phyloP scores from a whole-genome alignment of 2,797 vertebrate genomes.

The Lagorchestes hirsutus region DNA sequence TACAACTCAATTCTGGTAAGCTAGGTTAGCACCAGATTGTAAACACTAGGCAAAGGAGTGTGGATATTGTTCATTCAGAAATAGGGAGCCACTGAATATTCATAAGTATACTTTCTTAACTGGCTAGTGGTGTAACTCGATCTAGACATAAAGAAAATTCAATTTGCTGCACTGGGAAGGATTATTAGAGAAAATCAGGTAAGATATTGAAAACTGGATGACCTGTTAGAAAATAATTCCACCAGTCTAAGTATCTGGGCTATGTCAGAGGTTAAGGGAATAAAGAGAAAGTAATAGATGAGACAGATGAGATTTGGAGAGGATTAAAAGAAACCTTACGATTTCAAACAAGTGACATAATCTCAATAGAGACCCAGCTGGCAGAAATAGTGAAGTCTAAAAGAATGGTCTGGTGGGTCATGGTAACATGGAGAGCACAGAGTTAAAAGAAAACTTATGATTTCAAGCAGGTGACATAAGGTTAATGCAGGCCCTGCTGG shows the following conservation, averaged over 20 bases:
- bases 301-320: not conserved
- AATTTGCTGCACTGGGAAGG: not conserved
- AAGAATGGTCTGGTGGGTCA: not conserved
- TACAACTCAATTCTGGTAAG: not conserved
- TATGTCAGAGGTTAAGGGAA: not conserved
- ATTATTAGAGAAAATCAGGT: not conserved
- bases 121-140: not conserved
- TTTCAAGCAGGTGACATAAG: not conserved
- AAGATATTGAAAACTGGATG: not conserved
- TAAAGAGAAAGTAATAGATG: not conserved
- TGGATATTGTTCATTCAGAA: not conserved
- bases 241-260: not conserved
- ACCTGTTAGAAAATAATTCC: not conserved
- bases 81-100: not conserved
- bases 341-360: not conserved
- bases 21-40: not conserved
- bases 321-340: not conserved
- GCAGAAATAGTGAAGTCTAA: not conserved
- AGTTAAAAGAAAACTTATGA: not conserved
- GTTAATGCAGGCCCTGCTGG: not conserved
- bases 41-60: not conserved
- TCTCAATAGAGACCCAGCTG: not conserved
- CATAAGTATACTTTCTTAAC: not conserved
- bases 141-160: not conserved
- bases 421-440: not conserved